Base-by-base conservation (phyloP, 2,888 invertebrate species). In the Halocaridina rubra region DNA sequence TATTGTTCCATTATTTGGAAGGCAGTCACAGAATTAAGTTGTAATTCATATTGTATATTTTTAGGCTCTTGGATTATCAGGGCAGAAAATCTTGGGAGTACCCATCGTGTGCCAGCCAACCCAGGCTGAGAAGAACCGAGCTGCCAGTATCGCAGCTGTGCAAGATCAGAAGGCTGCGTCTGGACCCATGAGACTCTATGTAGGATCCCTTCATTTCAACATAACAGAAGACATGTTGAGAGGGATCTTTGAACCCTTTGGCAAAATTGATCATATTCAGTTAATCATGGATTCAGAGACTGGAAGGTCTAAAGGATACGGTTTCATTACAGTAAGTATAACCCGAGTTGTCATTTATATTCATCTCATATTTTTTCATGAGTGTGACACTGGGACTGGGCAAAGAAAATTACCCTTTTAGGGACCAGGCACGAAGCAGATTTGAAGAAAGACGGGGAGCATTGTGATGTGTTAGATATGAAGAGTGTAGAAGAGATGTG, bases 91-190 rank as follows among this genome's bases (percentile, higher is more conserved):
- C 86, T 93, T 98, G 85, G 98, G 98, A 75, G 95, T 99, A 86
- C 99, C 99, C 29, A 98, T 99, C 86, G 96, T 98, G 89, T 98
- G 99, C 29, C 99, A 99, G 92, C 97, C 97, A 89, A 98, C 99
- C 4, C 98, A 99, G 88, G 88, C 88, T 10, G 88, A 88, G 67
- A 86, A 85, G 53, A 88, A 88, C 33, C 79, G 88, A 46, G 86
- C 84, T 13, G 88, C 88, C 19, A 86, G 80, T n/a, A 72, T 80
- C 33, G 81, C 84, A 13, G 80, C 84, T 19, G 80, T 72, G n/a
- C 86, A 80, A 64, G 94, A 96, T 92, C 96, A 96, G 84, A 96
- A 96, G 91, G 95, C 95, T 80, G 95, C 95, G 91, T 95, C 95
- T 74, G 98, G 99, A 22, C 99, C 99, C 0, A 98, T 99, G 94